phyloP scores from a whole-genome alignment of 2,113 vertebrate genomes.

The Phrynocephalus versicolor region DNA sequence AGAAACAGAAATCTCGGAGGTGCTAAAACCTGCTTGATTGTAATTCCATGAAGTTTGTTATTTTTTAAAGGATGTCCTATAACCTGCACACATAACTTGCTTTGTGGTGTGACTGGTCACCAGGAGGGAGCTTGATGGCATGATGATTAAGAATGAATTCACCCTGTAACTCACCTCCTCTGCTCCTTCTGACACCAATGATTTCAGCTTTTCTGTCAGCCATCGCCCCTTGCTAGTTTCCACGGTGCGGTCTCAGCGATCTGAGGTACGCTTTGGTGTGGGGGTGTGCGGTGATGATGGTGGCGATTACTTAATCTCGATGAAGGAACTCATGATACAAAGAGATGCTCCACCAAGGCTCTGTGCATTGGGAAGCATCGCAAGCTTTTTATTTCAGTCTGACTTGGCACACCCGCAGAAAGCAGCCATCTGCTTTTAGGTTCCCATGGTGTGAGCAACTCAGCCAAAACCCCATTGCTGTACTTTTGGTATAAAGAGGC shows the following conservation, averaged over 20 bases:
- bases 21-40: too few species aligned
- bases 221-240: not conserved
- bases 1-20: not conserved
- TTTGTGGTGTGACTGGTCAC: too few species aligned
- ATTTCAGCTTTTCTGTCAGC: not conserved
- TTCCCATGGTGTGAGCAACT: too few species aligned
- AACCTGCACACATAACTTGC: too few species aligned
- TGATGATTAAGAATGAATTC: too few species aligned
- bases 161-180: too few species aligned
- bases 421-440: not conserved
- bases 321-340: not conserved
- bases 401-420: too few species aligned
- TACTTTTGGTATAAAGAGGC: not conserved
- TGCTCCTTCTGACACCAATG: not conserved
- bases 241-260: not conserved
- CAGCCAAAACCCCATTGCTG: not conserved
- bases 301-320: not conserved
- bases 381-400: not conserved
- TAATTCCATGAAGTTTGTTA: too few species aligned
- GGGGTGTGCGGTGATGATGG: not conserved
- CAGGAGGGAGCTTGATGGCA: too few species aligned
- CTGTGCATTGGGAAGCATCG: not conserved
- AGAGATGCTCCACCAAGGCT: not conserved
- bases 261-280: not conserved
- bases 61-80: too few species aligned